phyloP scores from a whole-genome alignment of 2,113 vertebrate species.

The Eolophus roseicapilla region DNA sequence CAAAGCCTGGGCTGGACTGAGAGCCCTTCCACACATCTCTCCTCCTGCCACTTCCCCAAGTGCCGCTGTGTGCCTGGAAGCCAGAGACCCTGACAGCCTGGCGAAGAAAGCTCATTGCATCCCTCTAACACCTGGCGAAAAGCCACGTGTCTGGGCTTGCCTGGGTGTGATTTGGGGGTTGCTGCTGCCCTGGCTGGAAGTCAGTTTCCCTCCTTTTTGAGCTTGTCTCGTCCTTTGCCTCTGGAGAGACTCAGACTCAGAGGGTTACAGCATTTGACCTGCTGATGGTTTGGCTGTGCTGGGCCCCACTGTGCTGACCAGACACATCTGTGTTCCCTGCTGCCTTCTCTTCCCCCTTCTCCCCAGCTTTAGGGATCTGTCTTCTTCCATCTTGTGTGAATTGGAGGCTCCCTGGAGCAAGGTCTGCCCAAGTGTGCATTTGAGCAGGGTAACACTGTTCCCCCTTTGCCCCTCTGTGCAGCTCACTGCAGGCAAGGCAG shows the following conservation, averaged over 20 bases:
- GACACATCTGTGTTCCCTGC: fast-evolving
- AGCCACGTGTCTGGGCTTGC: fast-evolving
- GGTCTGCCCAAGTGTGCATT: fast-evolving
- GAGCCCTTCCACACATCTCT: not conserved
- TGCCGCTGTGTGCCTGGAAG: not conserved
- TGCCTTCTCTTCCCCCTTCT: not conserved
- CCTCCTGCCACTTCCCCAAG: not conserved
- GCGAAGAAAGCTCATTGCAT: not conserved
- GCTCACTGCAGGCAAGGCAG: not conserved
- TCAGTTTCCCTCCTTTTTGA: not conserved
- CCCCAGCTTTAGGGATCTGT: not conserved
- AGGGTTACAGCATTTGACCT: not conserved
- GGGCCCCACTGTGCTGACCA: not conserved
- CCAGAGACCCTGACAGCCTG: not conserved
- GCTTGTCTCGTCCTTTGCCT: not conserved
- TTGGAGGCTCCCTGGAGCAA: not conserved
- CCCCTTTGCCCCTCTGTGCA: not conserved
- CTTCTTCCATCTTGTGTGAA: fast-evolving
- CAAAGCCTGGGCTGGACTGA: not conserved
- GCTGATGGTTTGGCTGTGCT: not conserved
- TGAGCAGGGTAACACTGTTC: fast-evolving
- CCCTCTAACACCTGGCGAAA: not conserved
- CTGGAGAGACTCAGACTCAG: not conserved
- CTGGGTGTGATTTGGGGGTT: not conserved
- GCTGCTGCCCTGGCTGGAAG: not conserved